Evolutionary conservation across 2,888 invertebrate species (phyloP), one percentile per base, ranked within the genome.

Genomic region (Tetramorium bicarinatum): DNA sequence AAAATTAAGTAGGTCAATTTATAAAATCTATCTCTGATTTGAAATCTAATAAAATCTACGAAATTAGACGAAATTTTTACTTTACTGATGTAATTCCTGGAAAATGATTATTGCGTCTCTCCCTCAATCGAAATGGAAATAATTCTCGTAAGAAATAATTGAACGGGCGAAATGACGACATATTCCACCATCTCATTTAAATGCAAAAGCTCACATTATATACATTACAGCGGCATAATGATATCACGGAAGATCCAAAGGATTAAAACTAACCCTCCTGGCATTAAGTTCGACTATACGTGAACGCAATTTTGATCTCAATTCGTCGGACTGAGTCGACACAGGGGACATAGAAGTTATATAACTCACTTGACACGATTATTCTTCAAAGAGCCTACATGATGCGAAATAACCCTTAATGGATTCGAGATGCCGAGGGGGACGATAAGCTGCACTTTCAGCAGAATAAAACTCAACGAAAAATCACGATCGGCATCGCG

Each of bases 331-430:
- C 41, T 18, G 69, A 67, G 54, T 67, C 54, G 38, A 21, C 56
- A 47, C 62, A 47, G 66, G 75, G 66, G 67, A 61, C n/a, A 13
- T 66, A 59, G 56, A 84, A 77, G 76, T 75, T 83, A 82, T 79
- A 71, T 85, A 87, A 83, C 87, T 87, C 90, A 91, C 91, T 91
- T 91, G 92, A 93, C 92, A 89, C 91, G 91, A 92, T 92, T 91
- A 89, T 90, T 88, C 89, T 89, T 91, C 91, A 92, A 93, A 93
- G 91, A 87, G 89, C 89, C 90, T 90, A 89, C 89, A 86, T 87
- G 89, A 89, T 86, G 66, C 67, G 88, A 88, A 89, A 88, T 87
- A 89, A 86, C 87, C 87, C 87, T 90, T 93, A 93, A 93, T 92
- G 92, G 92, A 92, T 88, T 88, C 86, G 85, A 92, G 90, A 91